These are phyloP conservation scores for Dicyrtomina minuta DNA, from an alignment of 2,888 invertebrate species.

Conservation along the genomic window DNA sequence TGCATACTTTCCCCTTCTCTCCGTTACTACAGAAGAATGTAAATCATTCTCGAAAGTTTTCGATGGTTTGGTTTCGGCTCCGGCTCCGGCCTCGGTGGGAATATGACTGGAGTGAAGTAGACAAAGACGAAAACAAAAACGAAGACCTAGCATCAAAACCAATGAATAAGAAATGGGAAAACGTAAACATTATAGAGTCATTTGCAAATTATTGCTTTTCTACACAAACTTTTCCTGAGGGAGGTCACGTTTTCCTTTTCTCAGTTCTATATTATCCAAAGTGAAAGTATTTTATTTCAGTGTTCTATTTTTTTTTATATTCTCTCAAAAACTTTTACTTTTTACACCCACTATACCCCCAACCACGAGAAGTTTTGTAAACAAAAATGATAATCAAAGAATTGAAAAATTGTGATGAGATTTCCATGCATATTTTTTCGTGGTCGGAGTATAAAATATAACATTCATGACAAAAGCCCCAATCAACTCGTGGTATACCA, in stretches of 20 bases:
- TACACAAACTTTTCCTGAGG: not conserved
- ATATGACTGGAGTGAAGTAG: not conserved
- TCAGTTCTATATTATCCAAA: not conserved
- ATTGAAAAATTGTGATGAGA: too few relatives aligned
- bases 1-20: too few relatives aligned
- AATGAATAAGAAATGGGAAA: constrained; percentile 7
- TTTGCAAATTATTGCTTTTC: constrained; percentile 28
- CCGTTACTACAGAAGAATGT: not conserved
- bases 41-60: constrained; percentile 1
- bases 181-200: constrained; percentile 22
- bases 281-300: not conserved
- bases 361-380: too few relatives aligned
- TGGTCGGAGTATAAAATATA: too few relatives aligned
- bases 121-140: not conserved
- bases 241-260: not conserved
- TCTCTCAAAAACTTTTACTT: constrained; percentile 2
- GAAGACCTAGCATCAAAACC: not conserved
- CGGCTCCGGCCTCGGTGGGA: too few relatives aligned
- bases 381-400: too few relatives aligned
- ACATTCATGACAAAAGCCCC: too few relatives aligned
- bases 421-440: too few relatives aligned
- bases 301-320: not conserved
- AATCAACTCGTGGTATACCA: too few relatives aligned
- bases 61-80: not conserved
- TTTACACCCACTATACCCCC: too few relatives aligned